Conservation (phyloP, 2,888 invertebrate genomes). For the Apotomis betuletana region DNA sequence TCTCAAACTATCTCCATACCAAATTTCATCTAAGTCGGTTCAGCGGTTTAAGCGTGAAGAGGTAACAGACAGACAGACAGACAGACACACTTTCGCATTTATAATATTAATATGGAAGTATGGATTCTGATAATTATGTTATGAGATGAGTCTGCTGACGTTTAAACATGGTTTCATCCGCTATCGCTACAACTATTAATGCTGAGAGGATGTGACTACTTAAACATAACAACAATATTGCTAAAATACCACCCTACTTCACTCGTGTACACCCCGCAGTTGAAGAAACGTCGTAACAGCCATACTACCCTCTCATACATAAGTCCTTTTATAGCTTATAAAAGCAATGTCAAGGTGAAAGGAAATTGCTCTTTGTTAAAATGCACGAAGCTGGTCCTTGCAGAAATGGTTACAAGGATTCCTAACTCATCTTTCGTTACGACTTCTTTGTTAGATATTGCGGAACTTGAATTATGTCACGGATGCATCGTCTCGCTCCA, state of each 20-base stretch:
- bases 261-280: neutral
- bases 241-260: neutral
- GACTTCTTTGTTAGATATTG: constrained; percentile 11
- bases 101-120: no score
- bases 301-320: neutral
- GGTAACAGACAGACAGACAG: no score
- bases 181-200: no score
- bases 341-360: constrained; percentile 20
- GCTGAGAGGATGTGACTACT: no score
- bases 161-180: no score
- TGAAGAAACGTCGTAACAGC: neutral
- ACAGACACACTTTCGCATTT: no score
- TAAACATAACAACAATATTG: no score
- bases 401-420: constrained; percentile 15
- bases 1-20: no score
- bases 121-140: no score
- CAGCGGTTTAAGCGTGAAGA: no score
- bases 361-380: constrained; percentile 19
- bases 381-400: constrained; percentile 10
- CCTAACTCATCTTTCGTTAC: constrained; percentile 10
- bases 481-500: neutral
- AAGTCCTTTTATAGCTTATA: neutral
- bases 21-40: no score
- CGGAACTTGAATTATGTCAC: neutral
- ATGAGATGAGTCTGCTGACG: no score